phyloP scores from a whole-genome alignment of 1,140 invertebrate genomes.

The Ceratoteleas bidentatus region DNA sequence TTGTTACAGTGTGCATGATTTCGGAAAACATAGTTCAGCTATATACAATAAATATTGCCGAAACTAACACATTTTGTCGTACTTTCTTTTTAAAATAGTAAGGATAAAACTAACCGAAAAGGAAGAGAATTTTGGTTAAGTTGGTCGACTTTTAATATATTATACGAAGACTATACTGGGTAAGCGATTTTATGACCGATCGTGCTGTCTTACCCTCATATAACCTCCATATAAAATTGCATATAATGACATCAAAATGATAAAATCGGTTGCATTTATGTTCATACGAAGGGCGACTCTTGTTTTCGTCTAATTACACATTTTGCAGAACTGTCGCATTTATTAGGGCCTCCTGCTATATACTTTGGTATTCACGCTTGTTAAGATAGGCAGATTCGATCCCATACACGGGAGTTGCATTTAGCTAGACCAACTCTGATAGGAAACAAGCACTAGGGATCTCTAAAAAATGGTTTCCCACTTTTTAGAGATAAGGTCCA shows the following conservation, averaged over 20 bases:
- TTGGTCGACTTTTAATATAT: slow-evolving; percentile 22
- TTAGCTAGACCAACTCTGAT: slow-evolving; percentile 30
- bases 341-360: slow-evolving; percentile 51
- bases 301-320: slow-evolving; percentile 35
- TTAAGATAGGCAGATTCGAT: slow-evolving; percentile 49
- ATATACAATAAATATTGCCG: no score
- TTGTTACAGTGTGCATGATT: no score
- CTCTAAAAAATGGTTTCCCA: not conserved
- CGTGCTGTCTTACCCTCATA: slow-evolving; percentile 12
- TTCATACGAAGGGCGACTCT: slow-evolving; percentile 12
- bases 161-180: slow-evolving; percentile 20
- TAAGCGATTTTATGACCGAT: slow-evolving; percentile 15
- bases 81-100: slow-evolving; percentile 19
- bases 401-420: slow-evolving; percentile 34
- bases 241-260: slow-evolving; percentile 11
- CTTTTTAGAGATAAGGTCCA: not conserved
- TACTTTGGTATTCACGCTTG: slow-evolving; percentile 65
- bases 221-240: slow-evolving; percentile 31
- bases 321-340: slow-evolving; percentile 31
- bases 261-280: slow-evolving; percentile 5
- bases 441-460: slow-evolving; percentile 20
- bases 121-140: slow-evolving; percentile 18
- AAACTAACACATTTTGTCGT: slow-evolving; percentile 1
- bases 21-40: no score
- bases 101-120: slow-evolving; percentile 6